These are phyloP conservation scores for Epinephelus moara DNA, from an alignment of 2,113 vertebrate genomes.

Conservation along the genomic window DNA sequence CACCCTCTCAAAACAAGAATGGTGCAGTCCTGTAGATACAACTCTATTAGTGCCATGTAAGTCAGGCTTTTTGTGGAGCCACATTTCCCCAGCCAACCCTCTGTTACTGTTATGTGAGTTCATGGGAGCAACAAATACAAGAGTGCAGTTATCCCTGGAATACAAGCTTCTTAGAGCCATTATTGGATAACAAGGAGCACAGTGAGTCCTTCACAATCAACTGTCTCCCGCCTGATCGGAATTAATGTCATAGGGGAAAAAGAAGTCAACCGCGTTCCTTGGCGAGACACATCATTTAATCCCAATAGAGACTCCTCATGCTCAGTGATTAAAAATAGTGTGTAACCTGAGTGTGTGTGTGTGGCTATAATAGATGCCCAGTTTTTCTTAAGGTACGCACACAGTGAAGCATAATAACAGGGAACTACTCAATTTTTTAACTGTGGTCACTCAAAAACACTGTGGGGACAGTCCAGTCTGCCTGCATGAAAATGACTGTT, in stretches of 20 bases:
- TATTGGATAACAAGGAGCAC: not conserved
- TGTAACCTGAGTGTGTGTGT: not conserved
- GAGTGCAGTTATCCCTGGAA: not conserved
- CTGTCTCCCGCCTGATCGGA: not conserved
- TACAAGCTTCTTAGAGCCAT: not conserved
- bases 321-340: not conserved
- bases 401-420: not conserved
- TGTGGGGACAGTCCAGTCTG: not conserved
- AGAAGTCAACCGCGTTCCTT: not conserved
- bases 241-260: not conserved
- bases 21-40: not conserved
- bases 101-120: not conserved
- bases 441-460: not conserved
- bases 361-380: not conserved
- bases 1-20: not conserved
- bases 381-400: not conserved
- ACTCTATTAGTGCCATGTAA: not conserved
- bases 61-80: not conserved
- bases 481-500: too few species aligned
- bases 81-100: not conserved
- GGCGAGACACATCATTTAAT: not conserved
- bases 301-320: not conserved
- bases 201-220: not conserved
- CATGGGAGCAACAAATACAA: not conserved
- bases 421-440: not conserved